A percentile compares a stretch with the other conserved stretches of the same genome.
Conservation (phyloP, 2,113 vertebrate genomes). For the Ammospiza caudacuta region DNA sequence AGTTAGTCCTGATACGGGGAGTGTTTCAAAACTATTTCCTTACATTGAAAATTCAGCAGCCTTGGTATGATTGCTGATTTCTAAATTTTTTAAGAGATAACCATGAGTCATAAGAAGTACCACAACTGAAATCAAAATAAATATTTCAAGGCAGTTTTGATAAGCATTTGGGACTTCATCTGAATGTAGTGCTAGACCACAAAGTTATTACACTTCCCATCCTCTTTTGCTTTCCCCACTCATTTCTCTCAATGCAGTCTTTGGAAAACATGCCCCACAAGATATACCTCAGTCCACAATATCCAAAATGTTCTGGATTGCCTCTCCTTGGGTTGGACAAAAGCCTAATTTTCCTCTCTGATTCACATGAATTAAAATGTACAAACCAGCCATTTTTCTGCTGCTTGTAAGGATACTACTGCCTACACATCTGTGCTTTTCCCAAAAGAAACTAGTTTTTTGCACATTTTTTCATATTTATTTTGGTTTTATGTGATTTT, state of each 20-base stretch:
- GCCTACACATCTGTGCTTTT: rapidly evolving
- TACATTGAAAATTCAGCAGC: slow-evolving; percentile 4
- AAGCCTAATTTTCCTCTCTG: not conserved
- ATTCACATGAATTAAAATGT: not conserved
- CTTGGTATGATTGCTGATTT: not conserved
- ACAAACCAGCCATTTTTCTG: not conserved
- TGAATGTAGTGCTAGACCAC: not conserved
- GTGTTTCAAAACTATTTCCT: slow-evolving; percentile 7
- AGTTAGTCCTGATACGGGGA: slow-evolving; percentile 29
- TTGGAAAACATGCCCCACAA: not conserved
- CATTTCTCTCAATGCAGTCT: not conserved
- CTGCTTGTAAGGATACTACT: not conserved
- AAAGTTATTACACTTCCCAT: not conserved
- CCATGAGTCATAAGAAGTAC: not conserved
- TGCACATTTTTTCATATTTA: not conserved
- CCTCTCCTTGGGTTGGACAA: not conserved
- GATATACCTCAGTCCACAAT: not conserved
- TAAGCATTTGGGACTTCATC: not conserved
- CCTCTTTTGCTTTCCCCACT: not conserved
- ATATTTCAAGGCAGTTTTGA: not conserved
- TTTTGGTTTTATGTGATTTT: not conserved
- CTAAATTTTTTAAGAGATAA: slow-evolving; percentile 1
- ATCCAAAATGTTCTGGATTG: not conserved
- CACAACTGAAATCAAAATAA: not conserved
- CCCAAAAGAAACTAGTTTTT: not conserved